Percentiles rank a stretch among this genome's conserved stretches.
phyloP scores from a whole-genome alignment of 2,797 vertebrate species.

The Lophotriccus pileatus region DNA sequence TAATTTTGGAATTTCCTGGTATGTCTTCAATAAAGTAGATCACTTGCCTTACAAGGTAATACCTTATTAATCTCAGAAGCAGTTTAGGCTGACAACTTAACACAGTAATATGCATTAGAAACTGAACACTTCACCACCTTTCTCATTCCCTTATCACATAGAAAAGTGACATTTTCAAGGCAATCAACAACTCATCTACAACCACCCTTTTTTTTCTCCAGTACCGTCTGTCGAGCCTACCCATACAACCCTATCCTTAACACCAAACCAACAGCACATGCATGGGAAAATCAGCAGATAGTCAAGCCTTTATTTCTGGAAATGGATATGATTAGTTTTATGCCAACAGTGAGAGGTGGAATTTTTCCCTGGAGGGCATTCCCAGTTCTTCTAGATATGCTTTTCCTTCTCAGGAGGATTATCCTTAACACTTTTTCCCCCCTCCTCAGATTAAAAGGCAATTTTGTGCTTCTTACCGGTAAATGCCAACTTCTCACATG shows the following conservation, averaged over 20 bases:
- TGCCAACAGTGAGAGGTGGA: background rate
- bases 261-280: slow-evolving; percentile 17
- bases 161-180: slow-evolving; percentile 49
- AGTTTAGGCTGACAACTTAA: slow-evolving; percentile 15
- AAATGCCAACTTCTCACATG: background rate
- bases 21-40: background rate
- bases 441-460: background rate
- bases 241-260: slow-evolving; percentile 11
- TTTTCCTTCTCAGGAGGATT: slow-evolving; percentile 1
- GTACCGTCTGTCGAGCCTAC: slow-evolving; percentile 17
- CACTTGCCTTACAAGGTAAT: background rate
- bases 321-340: background rate
- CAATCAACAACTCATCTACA: slow-evolving; percentile 43
- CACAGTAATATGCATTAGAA: background rate
- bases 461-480: background rate
- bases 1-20: background rate
- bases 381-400: background rate
- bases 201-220: background rate
- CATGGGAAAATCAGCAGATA: background rate
- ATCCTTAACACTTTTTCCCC: background rate
- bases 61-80: background rate
- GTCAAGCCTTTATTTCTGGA: slow-evolving; percentile 31
- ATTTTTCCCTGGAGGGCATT: background rate
- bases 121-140: slow-evolving; percentile 17
- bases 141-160: slow-evolving; percentile 3